A percentile compares a stretch with the other conserved stretches of the same genome.
Conservation (phyloP, 2,113 vertebrate species). For the Myrmecobius fasciatus region DNA sequence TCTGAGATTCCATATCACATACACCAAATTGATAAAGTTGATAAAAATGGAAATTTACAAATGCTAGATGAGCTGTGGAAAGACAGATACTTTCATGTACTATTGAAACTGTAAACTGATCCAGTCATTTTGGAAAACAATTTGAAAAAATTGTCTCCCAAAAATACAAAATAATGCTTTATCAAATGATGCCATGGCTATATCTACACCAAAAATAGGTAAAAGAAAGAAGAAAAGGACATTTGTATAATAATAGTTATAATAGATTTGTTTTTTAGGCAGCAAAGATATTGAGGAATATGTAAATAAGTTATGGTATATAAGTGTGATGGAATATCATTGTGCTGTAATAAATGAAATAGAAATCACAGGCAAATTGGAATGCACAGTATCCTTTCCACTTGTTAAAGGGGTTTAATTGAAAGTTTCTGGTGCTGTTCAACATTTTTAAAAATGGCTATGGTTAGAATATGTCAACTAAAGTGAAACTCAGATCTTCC, state of each 20-base stretch:
- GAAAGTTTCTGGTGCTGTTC: slow-evolving; percentile 15
- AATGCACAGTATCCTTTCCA: neutral
- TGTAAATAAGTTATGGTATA: neutral
- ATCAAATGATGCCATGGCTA: neutral
- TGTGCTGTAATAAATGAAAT: neutral
- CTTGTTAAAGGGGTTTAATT: neutral
- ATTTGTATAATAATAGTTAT: neutral
- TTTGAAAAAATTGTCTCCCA: neutral
- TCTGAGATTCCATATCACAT: neutral
- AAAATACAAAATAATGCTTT: neutral
- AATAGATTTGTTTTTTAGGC: neutral
- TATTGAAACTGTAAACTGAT: neutral
- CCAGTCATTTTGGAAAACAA: neutral
- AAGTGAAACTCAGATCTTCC: slow-evolving; percentile 21
- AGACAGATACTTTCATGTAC: neutral
- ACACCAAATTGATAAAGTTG: neutral
- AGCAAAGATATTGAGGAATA: neutral
- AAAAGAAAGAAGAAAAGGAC: neutral
- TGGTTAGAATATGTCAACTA: slow-evolving; percentile 10
- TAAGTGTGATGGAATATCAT: neutral
- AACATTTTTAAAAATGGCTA: neutral
- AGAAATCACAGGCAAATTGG: neutral
- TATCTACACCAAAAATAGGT: neutral
- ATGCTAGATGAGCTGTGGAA: neutral
- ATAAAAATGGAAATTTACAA: neutral